These are phyloP conservation scores for human DNA, from an alignment of 2,113 vertebrate species.

Conservation along the genomic window GRCh38 chrX:116378001-116378500, in stretches of 20 bases:
- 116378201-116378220: not conserved
- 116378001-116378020: constrained; percentile 35
- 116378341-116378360: not conserved
- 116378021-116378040: constrained; percentile 47
- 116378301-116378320: not conserved
- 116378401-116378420: constrained; percentile 4
- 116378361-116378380: not conserved
- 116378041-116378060: constrained; percentile 41
- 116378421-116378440: constrained; percentile 4
- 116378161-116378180: constrained; percentile 41
- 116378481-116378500: not conserved
- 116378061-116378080: constrained; percentile 53
- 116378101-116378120: not conserved
- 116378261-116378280: not conserved
- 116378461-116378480: not conserved
- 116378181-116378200: not conserved
- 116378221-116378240: not conserved
- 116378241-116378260: not conserved
- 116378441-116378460: constrained; percentile 10
- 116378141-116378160: constrained; percentile 45
- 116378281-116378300: not conserved
- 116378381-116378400: not conserved
- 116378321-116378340: constrained; percentile 32
- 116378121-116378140: constrained; percentile 19
- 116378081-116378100: constrained; percentile 31